Evolutionary conservation across 2,113 vertebrate genomes (phyloP), one percentile per base, ranked within the genome.

Genomic region (Oriolus oriolus): DNA sequence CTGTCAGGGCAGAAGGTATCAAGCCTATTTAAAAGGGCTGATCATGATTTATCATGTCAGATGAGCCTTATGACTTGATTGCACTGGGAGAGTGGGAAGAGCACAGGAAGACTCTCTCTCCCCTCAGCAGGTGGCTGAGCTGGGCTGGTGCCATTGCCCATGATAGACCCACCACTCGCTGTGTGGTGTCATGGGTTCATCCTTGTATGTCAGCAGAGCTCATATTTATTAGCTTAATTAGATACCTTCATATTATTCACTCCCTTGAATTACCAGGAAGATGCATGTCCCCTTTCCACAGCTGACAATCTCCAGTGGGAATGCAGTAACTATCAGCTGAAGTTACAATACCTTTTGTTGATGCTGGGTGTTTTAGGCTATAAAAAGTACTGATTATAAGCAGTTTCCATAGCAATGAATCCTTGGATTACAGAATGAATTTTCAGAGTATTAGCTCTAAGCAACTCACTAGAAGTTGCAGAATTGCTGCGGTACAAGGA

Each of bases 391-490:
- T 5, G 11, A 69, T 98, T 97, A 97, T 97, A 96, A 97, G 92
- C 89, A 97, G 97, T 97, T 98, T 97, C 97, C 97, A 97, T 98
- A 96, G 98, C 5, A 16, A 98, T 77, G 84, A 95, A 95, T 91
- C 86, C 73, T 93, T 94, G 96, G 97, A 96, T 96, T 96, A 92
- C 28, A 93, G 77, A 87, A 68, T 74, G 80, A 95, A 91, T 95
- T 97, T 97, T 97, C 95, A 80, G 93, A 96, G 96, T 96, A 97
- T 98, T 97, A 97, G 54, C 87, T 90, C 81, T 77, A 94, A 96
- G 89, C 95, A 97, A 96, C 84, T 98, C 6, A 2, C 45, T 75
- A 73, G 35, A 96, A 95, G 78, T 95, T 92, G 10, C 52, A 66
- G 87, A 86, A 68, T 69, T 91, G 60, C 56, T 82, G 65, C 0